Base-by-base conservation (phyloP, 2,113 vertebrate genomes). In the Xerus inauris region DNA sequence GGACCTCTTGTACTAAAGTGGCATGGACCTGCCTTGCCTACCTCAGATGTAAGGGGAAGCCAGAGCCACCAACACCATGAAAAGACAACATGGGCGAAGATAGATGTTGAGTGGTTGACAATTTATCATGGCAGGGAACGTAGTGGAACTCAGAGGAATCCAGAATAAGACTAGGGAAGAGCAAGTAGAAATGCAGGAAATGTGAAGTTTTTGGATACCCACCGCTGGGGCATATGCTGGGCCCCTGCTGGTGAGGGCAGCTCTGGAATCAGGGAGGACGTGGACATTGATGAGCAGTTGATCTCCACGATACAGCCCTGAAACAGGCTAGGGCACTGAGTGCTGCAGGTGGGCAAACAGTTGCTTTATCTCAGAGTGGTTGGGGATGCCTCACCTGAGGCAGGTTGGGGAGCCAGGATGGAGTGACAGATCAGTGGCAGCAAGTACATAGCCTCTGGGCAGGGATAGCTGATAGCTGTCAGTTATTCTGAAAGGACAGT, bases 131-230 rank as follows among this genome's bases (percentile, higher is more conserved):
- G 71, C 38, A 45, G 64, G 47, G n/a, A 35, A 64, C 8, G 14
- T 47, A 45, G 3, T 51, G 47, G 88, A 83, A 45, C 47, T 13
- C 1, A 32, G 49, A 59, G 32, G n/a, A 47, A 51, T 26, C 1
- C 24, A 67, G 54, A 28, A 26, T 24, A 8, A 28, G 26, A 32
- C n/a, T 14, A 32, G 87, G 54, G 40, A 49, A 40, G 13, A 40
- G 49, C 8, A 38, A 5, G 5, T 2, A 35, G 20, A 14, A 19
- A 24, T n/a, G n/a, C 28, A 32, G 69, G 62, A 19, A 12, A 3
- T 17, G 6, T 0, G 3, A 38, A 9, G 30, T 17, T 4, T 0
- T 0, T 1, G 14, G 10, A 6, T 2, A 3, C 42, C 24, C 8
- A 12, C 30, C 4, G 0, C 40, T 64, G 3, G 42, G 86, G 8